These are phyloP conservation scores for Lacerta bilineata DNA, from an alignment of 2,797 vertebrate species.

Conservation along the genomic window DNA sequence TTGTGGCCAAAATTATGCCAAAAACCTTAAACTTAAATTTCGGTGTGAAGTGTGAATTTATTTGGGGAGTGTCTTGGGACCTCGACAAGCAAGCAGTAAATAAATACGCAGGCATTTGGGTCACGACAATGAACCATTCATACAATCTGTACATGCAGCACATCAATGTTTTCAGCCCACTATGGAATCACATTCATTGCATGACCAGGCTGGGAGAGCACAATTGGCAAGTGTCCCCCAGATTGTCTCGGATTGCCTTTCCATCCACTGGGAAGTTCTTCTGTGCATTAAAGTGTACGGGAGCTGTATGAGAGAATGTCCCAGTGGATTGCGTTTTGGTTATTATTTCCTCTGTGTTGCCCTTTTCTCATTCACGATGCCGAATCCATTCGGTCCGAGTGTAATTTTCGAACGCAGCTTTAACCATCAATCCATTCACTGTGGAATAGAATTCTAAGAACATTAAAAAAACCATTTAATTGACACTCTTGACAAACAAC, in stretches of 20 bases:
- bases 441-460: slow-evolving; percentile 2
- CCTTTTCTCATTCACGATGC: not conserved
- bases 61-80: no score
- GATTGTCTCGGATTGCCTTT: not conserved
- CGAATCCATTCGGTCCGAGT: not conserved
- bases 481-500: slow-evolving; percentile 28
- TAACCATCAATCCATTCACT: fast-evolving
- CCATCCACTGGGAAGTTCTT: not conserved
- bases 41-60: no score
- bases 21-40: no score
- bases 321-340: not conserved
- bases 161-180: not conserved
- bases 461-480: not conserved
- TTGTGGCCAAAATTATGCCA: no score
- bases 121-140: not conserved
- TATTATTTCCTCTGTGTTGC: slow-evolving; percentile 18
- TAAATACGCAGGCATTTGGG: no score
- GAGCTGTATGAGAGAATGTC: not conserved
- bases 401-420: slow-evolving; percentile 16
- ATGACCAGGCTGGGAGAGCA: not conserved
- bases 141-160: not conserved
- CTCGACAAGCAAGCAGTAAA: no score
- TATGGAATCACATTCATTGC: not conserved
- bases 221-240: not conserved
- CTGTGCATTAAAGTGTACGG: not conserved